A percentile compares a stretch with the other conserved stretches of the same genome.
These are phyloP conservation scores for Chloropsis hardwickii DNA, from an alignment of 2,113 vertebrate species.

Conservation along the genomic window DNA sequence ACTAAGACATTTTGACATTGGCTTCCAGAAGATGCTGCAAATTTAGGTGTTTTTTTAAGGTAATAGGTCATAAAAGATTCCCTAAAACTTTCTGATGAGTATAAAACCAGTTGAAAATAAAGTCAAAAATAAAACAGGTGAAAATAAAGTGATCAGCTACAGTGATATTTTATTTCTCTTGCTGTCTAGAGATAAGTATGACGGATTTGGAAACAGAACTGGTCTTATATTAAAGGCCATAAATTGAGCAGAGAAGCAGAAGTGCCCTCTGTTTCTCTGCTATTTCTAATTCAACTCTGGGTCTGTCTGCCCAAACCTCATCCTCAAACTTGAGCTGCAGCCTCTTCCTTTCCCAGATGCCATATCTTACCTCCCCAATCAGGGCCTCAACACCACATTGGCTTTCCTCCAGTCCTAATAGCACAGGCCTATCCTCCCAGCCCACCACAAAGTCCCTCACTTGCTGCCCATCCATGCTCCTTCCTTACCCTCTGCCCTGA, in stretches of 20 bases:
- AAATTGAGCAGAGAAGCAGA: neutral
- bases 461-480: neutral
- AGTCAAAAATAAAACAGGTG: neutral
- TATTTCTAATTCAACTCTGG: neutral
- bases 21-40: neutral
- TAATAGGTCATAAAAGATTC: neutral
- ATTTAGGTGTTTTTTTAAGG: neutral
- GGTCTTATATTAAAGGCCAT: neutral
- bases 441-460: neutral
- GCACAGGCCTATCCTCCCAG: neutral
- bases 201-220: neutral
- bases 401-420: neutral
- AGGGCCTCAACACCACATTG: neutral
- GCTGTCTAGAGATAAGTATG: neutral
- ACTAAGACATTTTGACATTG: neutral
- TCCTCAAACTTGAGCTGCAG: neutral
- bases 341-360: neutral
- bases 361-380: neutral
- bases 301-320: neutral
- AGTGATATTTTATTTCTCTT: neutral
- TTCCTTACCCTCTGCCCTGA: neutral
- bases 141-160: neutral
- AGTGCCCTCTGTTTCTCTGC: neutral
- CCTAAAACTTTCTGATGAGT: neutral
- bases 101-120: neutral